Percentiles rank a stretch among this genome's conserved stretches.
These are phyloP conservation scores for Drosophila prostipennis DNA, from an alignment of 2,888 invertebrate species.

Conservation along the genomic window DNA sequence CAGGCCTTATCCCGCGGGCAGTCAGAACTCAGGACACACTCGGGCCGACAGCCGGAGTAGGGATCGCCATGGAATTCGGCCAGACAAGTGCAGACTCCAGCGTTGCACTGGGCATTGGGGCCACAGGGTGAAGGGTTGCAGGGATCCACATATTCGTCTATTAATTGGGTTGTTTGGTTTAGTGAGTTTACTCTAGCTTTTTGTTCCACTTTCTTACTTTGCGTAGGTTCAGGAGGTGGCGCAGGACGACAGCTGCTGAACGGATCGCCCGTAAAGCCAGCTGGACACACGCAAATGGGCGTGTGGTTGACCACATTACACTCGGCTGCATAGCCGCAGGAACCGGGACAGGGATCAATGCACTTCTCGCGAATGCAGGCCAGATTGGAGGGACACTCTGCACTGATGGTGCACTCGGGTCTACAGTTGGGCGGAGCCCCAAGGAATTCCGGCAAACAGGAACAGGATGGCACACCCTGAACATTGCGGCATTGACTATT, in stretches of 20 bases:
- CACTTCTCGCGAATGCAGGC: constrained; percentile 89
- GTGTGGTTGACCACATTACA: constrained; percentile 87
- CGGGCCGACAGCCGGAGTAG: constrained; percentile 89
- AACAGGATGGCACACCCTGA: constrained; percentile 86
- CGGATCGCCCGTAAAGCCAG: constrained; percentile 88
- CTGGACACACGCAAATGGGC: constrained; percentile 87
- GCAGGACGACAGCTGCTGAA: constrained; percentile 85
- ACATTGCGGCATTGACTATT: constrained; percentile 87
- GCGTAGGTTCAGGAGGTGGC: constrained; percentile 68
- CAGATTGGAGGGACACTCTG: constrained; percentile 88
- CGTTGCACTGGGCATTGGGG: constrained; percentile 87
- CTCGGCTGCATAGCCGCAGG: constrained; percentile 87
- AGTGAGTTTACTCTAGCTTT: neutral
- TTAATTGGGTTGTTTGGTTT: constrained; percentile 5
- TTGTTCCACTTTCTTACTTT: constrained; percentile 56
- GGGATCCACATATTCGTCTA: constrained; percentile 85
- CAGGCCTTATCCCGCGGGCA: constrained; percentile 89
- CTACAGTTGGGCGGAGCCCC: constrained; percentile 89
- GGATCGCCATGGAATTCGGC: constrained; percentile 89
- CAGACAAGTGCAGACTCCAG: constrained; percentile 89
- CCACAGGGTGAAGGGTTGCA: constrained; percentile 90
- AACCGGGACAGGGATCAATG: constrained; percentile 88
- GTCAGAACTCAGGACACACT: constrained; percentile 90
- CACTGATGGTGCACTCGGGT: constrained; percentile 88
- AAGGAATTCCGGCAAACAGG: constrained; percentile 86